Evolutionary conservation across 2,113 vertebrate genomes (phyloP), one percentile per base, ranked within the genome.

Genomic region (Gopherus flavomarginatus): DNA sequence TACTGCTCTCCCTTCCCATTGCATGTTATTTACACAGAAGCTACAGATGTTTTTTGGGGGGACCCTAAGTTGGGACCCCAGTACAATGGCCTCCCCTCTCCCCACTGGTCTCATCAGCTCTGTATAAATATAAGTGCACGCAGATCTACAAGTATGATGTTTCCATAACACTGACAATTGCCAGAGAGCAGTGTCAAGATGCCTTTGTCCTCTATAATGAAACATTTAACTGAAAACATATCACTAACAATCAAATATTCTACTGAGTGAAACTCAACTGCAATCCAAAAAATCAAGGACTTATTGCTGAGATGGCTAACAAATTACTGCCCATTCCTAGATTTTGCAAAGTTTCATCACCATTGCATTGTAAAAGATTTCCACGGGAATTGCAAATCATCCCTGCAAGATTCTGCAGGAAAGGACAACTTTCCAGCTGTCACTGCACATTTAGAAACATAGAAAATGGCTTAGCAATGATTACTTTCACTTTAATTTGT

Each of bases 161-260:
- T 97, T 97, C 97, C 95, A 95, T 96, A 97, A 95, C 93, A 87
- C 65, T 90, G 79, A 59, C 89, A 88, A 97, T 93, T 82, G n/a
- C 93, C 96, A 0, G 1, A 65, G 86, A 96, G 86, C 52, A 94
- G 92, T 91, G 83, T 78, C 44, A 72, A 72, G 83, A 95, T 80
- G 88, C 86, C 95, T 94, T 97, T 96, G 94, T 93, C 80, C 86
- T 92, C 88, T 82, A 59, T 87, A 54, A 97, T 96, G 94, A 97
- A 97, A 97, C 96, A 97, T 97, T 97, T 94, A 97, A 96, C 91
- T 96, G 86, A 90, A 96, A 97, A 95, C 89, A 90, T 96, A 97
- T 96, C 96, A 94, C 89, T 90, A 95, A 93, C 92, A 97, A 94
- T 97, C 97, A 97, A 96, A 97, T 97, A 92, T 92, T 92, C 87